Percentiles rank a stretch among this genome's conserved stretches.
phyloP scores from a whole-genome alignment of 2,888 invertebrate genomes.

The Caenorhabditis zanzibari region DNA sequence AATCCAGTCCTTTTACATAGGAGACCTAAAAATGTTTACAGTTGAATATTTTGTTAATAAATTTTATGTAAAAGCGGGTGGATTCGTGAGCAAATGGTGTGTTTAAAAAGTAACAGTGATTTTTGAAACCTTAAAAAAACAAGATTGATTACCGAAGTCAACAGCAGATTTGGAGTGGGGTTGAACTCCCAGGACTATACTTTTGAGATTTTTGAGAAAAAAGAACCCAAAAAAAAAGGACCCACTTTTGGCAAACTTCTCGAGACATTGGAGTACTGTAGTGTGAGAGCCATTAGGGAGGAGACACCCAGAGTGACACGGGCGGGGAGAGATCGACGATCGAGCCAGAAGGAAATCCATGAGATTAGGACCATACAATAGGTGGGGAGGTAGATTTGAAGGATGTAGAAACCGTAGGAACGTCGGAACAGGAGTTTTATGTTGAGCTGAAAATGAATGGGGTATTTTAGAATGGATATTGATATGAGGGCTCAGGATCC shows the following conservation, averaged over 20 bases:
- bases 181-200: conserved; percentile 39
- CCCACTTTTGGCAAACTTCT: conserved; percentile 81
- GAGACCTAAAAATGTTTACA: conserved; percentile 76
- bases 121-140: too few species aligned
- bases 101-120: conserved; percentile 1
- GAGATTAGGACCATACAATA: conserved; percentile 83
- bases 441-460: conserved; percentile 80
- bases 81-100: conserved; percentile 10
- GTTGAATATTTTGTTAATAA: not conserved
- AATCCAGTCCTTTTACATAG: conserved; percentile 82
- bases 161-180: conserved; percentile 49
- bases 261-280: conserved; percentile 82
- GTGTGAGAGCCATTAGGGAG: conserved; percentile 83
- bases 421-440: conserved; percentile 82
- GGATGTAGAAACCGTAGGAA: conserved; percentile 82
- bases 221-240: not conserved
- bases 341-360: conserved; percentile 83
- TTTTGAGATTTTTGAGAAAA: too few species aligned
- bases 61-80: not conserved
- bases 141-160: conserved; percentile 47
- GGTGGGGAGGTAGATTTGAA: conserved; percentile 83
- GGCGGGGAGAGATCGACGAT: conserved; percentile 77
- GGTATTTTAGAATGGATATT: too few species aligned
- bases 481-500: too few species aligned
- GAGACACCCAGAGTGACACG: conserved; percentile 81